Base-by-base conservation (phyloP, 2,888 invertebrate species). In the Caradrina kadenii region DNA sequence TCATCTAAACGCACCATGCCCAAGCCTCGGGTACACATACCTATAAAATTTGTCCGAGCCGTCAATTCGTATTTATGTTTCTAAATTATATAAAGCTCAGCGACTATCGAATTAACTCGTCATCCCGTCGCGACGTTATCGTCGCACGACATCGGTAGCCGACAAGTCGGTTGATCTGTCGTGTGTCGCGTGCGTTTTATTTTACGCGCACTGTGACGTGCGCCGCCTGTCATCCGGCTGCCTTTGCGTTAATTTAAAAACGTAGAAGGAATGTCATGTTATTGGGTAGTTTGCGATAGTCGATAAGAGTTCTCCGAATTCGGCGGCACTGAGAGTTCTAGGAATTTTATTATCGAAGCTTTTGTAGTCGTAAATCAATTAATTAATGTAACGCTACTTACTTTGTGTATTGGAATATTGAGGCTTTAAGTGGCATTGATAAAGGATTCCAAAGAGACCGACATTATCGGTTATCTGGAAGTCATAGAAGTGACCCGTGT, bases 91-190 rank as follows among this genome's bases (percentile, higher is more conserved):
- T 85, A 89, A 90, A 90, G 89, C 88, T 88, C 90, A 86, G 87
- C 85, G 84, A 85, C 90, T 91, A 91, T 93, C 91, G 91, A 93
- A 94, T 94, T 93, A 94, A 93, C 89, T 89, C 92, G 88, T 94
- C 93, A 92, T 90, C 86, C 87, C 79, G 81, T 79, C 79, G 86
- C 53, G 91, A 92, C 92, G 86, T 89, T 93, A 93, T 93, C 93
- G 73, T 73, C 73, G 62, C 67, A 83, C 82, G 93, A 93, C 93
- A 94, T 93, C 93, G 85, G 91, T 90, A 91, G 92, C 90, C 79
- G 84, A 81, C 82, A 79, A 79, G 86, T 85, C 87, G 81, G 86
- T 86, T 89, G 86, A 91, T 91, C 90, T 89, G 82, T 81, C 82
- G 73, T 31, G 54, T 68, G 91, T 89, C 90, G 86, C 81, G 81